Base-by-base conservation (phyloP, 2,113 vertebrate genomes). In the Tyrannus savana region DNA sequence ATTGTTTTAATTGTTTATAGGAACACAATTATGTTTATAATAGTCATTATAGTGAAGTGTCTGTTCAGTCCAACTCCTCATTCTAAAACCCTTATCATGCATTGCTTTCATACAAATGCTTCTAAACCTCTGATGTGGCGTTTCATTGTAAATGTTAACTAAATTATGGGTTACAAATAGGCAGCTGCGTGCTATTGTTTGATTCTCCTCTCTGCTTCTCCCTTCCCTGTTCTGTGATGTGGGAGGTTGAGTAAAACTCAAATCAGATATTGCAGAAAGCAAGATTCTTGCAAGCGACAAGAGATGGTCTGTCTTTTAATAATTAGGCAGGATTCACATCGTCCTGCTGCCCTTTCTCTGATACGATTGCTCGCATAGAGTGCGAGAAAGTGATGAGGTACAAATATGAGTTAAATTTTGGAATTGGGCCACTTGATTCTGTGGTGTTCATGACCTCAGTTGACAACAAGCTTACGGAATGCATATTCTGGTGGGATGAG, bases 401-500 rank as follows among this genome's bases (percentile, higher is more conserved):
- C 22, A 46, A 58, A 46, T 55, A 7, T 46, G 12, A 49, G 33
- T 42, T 68, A 42, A 33, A 72, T 88, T 83, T 82, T 58, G 19
- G 23, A 73, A 28, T 21, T 50, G 39, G 24, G 19, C 28, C 28
- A 16, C 47, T 75, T 73, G 41, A 52, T 64, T 82, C 25, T 2
- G 0, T 53, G 27, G 21, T 53, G 30, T 78, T 94, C 2, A 0
- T 53, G 37, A 39, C 14, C 7, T 77, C n/a, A 33, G 2, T 37
- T 67, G 64, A 9, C 46, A 89, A 16, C 44, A 91, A 76, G 23
- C 14, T 60, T 83, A 68, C 52, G 72, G 49, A 90, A 30, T 84
- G 18, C 10, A 15, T 93, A 39, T 67, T 83, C 13, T 63, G 7
- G 8, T 52, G 44, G 21, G 23, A 9, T 83, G 53, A 75, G 27